Conservation (phyloP, 2,888 invertebrate genomes). For the Stenichneumon culpator region DNA sequence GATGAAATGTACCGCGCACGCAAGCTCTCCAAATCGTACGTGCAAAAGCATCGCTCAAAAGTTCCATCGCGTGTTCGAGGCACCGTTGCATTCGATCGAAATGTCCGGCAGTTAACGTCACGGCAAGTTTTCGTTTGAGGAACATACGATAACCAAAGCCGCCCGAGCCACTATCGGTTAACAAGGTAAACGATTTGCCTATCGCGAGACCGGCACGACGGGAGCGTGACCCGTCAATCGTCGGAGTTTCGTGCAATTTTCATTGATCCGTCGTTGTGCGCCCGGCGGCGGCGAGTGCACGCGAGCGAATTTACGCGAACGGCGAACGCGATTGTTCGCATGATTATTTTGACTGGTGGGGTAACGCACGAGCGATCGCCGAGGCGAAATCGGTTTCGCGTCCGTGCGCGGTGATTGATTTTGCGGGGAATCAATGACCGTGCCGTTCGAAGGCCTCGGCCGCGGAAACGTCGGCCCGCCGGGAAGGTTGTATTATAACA, state of each 20-base stretch:
- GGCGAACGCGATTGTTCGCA: constrained; percentile 50
- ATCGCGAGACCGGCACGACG: constrained; percentile 27
- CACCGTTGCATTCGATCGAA: constrained; percentile 20
- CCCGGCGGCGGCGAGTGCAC: constrained; percentile 16
- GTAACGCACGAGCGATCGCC: constrained; percentile 61
- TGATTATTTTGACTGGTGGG: constrained; percentile 50
- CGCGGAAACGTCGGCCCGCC: constrained; percentile 1
- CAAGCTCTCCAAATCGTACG: background rate
- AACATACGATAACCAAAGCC: constrained; percentile 12
- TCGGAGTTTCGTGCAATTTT: constrained; percentile 43
- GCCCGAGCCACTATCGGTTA: constrained; percentile 14
- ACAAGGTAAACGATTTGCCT: constrained; percentile 33
- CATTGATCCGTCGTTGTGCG: constrained; percentile 26
- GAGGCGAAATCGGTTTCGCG: constrained; percentile 62
- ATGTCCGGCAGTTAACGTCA: constrained; percentile 1
- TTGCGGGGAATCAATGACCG: constrained; percentile 61
- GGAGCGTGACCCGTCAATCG: constrained; percentile 26
- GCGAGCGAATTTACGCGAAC: constrained; percentile 50
- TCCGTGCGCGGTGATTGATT: constrained; percentile 63
- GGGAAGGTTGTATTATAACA: constrained; percentile 23
- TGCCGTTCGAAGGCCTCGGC: background rate
- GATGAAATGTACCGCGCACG: background rate
- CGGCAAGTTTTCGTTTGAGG: constrained; percentile 21
- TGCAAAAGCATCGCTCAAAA: background rate
- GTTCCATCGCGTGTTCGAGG: constrained; percentile 26